Evolutionary conservation across 2,888 invertebrate species (phyloP).

Genomic region (Eurytoma adleriae): DNA sequence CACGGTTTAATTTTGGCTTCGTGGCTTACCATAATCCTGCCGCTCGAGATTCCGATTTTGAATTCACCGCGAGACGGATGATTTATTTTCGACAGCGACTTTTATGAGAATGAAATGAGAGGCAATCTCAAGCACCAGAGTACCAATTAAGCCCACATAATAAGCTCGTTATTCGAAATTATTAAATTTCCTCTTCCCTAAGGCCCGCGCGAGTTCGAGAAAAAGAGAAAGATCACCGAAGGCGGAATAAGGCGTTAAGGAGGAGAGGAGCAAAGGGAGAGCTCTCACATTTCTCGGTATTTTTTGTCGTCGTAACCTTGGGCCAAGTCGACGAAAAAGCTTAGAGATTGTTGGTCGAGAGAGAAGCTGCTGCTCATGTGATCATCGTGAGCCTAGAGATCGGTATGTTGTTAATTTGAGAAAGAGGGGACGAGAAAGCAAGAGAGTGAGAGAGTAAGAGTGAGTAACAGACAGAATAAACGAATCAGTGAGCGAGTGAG

Average conservation of each 20-base stretch:
- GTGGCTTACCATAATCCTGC: too few species aligned
- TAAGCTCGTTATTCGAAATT: constrained; percentile 24
- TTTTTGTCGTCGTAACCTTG: constrained; percentile 41
- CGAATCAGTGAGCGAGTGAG: constrained; percentile 30
- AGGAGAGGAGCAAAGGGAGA: constrained; percentile 4
- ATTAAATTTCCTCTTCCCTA: constrained; percentile 13
- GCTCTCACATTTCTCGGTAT: constrained; percentile 44
- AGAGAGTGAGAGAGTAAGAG: constrained; percentile 60
- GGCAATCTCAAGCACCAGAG: constrained; percentile 12
- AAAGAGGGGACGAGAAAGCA: constrained; percentile 62
- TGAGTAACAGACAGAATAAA: neutral
- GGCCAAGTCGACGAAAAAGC: constrained; percentile 16
- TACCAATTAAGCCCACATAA: constrained; percentile 37
- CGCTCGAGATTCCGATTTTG: too few species aligned
- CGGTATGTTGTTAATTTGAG: constrained; percentile 75
- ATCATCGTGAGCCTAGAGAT: constrained; percentile 68
- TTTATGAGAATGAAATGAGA: neutral
- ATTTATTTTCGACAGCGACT: too few species aligned
- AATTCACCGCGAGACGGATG: too few species aligned
- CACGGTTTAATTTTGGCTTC: too few species aligned
- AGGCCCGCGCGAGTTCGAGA: neutral
- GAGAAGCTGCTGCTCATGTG: constrained; percentile 52
- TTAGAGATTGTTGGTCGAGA: constrained; percentile 64
- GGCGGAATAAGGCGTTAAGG: too few species aligned
- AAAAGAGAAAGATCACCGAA: constrained; percentile 8